Evolutionary conservation across 2,888 invertebrate genomes (phyloP), one percentile per base, ranked within the genome.

Genomic region (Brenthis hecate): DNA sequence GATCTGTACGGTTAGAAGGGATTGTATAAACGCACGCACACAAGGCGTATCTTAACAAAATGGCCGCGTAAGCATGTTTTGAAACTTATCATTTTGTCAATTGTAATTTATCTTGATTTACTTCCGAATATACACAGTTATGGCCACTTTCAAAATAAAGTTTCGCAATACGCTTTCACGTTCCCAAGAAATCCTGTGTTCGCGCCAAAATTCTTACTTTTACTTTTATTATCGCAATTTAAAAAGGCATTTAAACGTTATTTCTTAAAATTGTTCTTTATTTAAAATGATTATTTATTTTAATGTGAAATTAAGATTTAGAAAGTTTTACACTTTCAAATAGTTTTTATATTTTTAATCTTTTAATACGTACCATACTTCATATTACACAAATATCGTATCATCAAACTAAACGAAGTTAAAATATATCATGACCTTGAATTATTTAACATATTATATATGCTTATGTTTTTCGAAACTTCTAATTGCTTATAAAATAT

Each of bases 71-170:
- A 16, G 51, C 66, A 63, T 69, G 71, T 71, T 71, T 71, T 71
- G 71, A 66, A 71, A 66, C 60, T 73, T 71, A 72, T 72, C 71
- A 70, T 69, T 68, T 72, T 71, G 69, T 71, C 71, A 69, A 71
- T 69, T 71, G 72, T 72, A 71, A 72, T 72, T 63, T 72, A 68
- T 70, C 70, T 70, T 71, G 71, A 72, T 72, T 71, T 72, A 69
- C 72, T 72, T 71, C 72, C 72, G 66, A 72, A 72, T 72, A 66
- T 66, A 66, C 62, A 43, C 48, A 50, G 60, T 57, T 53, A 71
- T 53, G 51, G 32, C 55, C 23, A n/a, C 58, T 73, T 72, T 72
- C 73, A 72, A 70, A 66, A 65, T 61, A 60, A 66, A 64, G 69
- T 66, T 50, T 71, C 68, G 61, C 68, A 54, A 72, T 70, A 71